A percentile compares a stretch with the other conserved stretches of the same genome.
Conservation (phyloP, 2,888 invertebrate genomes). For the Pseudanteris insignis region DNA sequence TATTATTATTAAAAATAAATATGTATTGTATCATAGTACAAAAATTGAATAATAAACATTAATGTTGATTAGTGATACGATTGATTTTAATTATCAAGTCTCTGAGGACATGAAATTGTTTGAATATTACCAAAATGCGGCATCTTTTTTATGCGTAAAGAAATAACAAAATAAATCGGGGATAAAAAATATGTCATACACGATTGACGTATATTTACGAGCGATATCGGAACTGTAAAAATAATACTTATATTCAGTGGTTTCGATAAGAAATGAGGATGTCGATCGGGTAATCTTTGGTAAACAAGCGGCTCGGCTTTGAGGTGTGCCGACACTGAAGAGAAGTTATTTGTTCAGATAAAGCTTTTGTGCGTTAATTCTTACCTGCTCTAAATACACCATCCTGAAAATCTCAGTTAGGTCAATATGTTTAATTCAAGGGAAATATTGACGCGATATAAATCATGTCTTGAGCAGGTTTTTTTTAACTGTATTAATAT, state of each 20-base stretch:
- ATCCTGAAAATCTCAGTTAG: constrained; percentile 41
- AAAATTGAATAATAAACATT: too few relatives aligned
- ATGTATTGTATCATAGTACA: too few relatives aligned
- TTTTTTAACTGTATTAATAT: constrained; percentile 1
- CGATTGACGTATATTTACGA: constrained; percentile 41
- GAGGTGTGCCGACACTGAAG: constrained; percentile 41
- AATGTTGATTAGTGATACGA: too few relatives aligned
- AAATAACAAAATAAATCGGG: constrained; percentile 1
- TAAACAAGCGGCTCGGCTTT: constrained; percentile 49
- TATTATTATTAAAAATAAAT: too few relatives aligned
- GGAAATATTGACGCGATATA: constrained; percentile 41
- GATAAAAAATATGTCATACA: constrained; percentile 28
- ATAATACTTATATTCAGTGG: constrained; percentile 44
- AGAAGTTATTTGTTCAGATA: constrained; percentile 47
- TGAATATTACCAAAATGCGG: too few relatives aligned
- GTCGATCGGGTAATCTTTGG: constrained; percentile 49
- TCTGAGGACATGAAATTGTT: background rate
- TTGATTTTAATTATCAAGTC: too few relatives aligned
- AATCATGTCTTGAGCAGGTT: constrained; percentile 35
- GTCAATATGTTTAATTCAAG: constrained; percentile 38
- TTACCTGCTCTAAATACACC: constrained; percentile 31
- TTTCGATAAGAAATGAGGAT: constrained; percentile 48
- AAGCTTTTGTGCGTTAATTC: constrained; percentile 46
- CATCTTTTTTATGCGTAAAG: background rate
- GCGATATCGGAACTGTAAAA: constrained; percentile 35